Percentiles rank a stretch among this genome's conserved stretches.
Conservation (phyloP, 1,140 invertebrate species). For the Drosophila repletoides region DNA sequence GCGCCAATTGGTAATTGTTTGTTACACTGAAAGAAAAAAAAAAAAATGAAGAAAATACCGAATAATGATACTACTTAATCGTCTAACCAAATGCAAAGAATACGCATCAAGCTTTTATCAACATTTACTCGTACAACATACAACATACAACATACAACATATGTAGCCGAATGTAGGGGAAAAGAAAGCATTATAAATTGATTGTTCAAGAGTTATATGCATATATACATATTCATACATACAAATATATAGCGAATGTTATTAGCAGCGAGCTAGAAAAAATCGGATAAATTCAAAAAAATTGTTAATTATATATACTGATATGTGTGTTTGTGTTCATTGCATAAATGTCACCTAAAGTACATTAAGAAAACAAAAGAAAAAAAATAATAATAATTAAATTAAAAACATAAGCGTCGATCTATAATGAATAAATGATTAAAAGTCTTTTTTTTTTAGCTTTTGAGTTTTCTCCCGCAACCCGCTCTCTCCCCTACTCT, state of each 20-base stretch:
- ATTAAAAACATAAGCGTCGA: slow-evolving; percentile 25
- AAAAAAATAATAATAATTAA: slow-evolving; percentile 11
- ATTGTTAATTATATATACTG: slow-evolving; percentile 61
- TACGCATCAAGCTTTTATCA: not conserved
- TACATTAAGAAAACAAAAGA: too few species aligned
- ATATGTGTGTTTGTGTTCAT: slow-evolving; percentile 50
- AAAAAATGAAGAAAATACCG: not conserved
- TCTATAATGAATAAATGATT: too few species aligned
- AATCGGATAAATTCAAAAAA: slow-evolving; percentile 10
- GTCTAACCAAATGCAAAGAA: slow-evolving; percentile 13
- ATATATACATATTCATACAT: slow-evolving; percentile 9
- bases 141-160: slow-evolving; percentile 8
- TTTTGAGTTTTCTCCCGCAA: not conserved
- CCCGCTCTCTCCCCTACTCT: not conserved
- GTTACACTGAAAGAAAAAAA: slow-evolving; percentile 12
- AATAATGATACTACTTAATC: not conserved
- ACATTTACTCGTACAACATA: slow-evolving; percentile 17
- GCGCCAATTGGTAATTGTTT: slow-evolving; percentile 36
- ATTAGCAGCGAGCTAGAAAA: slow-evolving; percentile 3
- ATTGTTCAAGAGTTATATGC: slow-evolving; percentile 31
- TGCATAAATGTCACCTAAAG: slow-evolving; percentile 45
- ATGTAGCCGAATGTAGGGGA: slow-evolving; percentile 6
- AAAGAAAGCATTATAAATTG: not conserved
- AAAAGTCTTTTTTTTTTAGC: too few species aligned
- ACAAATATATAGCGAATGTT: slow-evolving; percentile 10